These are phyloP conservation scores for Ovibos moschatus DNA, from an alignment of 2,113 vertebrate genomes.

Conservation along the genomic window DNA sequence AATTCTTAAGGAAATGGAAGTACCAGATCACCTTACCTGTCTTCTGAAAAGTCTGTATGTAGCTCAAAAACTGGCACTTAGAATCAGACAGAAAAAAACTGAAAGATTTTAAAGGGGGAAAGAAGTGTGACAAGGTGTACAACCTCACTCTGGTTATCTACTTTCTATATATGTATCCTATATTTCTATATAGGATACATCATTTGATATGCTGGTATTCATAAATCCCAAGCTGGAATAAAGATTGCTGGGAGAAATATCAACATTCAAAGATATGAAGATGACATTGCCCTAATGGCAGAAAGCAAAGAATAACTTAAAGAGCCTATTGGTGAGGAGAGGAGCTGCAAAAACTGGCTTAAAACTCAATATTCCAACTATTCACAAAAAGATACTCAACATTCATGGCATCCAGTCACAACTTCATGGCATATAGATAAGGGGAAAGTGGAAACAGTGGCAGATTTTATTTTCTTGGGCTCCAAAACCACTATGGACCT, in stretches of 20 bases:
- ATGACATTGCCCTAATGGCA: neutral
- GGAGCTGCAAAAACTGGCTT: too few relatives aligned
- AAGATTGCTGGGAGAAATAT: neutral
- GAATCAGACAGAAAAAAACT: neutral
- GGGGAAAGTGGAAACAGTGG: neutral
- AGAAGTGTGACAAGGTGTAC: neutral
- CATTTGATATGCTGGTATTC: accelerated
- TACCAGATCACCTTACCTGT: neutral
- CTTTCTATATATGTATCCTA: neutral
- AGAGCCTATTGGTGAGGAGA: too few relatives aligned
- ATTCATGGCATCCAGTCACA: neutral
- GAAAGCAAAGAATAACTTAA: neutral
- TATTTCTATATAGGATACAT: neutral
- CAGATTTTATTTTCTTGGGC: neutral
- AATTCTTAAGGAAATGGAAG: too few relatives aligned
- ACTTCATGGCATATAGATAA: neutral
- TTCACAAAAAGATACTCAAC: too few relatives aligned
- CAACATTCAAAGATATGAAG: neutral
- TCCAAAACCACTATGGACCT: too few relatives aligned
- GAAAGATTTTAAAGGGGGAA: neutral
- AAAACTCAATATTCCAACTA: too few relatives aligned
- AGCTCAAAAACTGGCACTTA: neutral
- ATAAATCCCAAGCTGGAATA: neutral
- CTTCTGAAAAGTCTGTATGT: too few relatives aligned
- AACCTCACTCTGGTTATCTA: neutral